Percentiles rank a stretch among this genome's conserved stretches.
These are phyloP conservation scores for Leptopilina drosophilae DNA, from an alignment of 2,888 invertebrate species.

Conservation along the genomic window DNA sequence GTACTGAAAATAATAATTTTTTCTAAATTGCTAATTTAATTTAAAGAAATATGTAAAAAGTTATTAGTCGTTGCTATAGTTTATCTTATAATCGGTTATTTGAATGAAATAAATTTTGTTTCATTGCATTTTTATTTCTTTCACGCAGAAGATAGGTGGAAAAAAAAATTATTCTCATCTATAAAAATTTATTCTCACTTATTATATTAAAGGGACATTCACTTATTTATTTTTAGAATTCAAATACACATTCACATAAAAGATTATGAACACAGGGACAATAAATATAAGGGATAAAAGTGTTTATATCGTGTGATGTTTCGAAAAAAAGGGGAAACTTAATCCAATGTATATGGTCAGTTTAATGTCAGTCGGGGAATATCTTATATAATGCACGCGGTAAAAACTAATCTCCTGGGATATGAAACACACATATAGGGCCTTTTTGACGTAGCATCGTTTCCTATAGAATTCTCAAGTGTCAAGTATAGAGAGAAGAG, in stretches of 20 bases:
- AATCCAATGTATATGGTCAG: conserved; percentile 15
- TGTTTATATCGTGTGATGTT: conserved; percentile 8
- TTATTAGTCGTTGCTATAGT: too few species aligned
- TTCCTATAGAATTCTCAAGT: conserved; percentile 7
- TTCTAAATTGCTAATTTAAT: too few species aligned
- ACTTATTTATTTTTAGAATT: conserved; percentile 14
- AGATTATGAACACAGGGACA: not conserved
- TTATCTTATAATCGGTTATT: too few species aligned
- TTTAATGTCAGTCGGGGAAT: not conserved
- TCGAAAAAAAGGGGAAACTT: not conserved
- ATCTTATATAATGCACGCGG: not conserved
- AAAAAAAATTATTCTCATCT: too few species aligned
- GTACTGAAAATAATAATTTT: too few species aligned
- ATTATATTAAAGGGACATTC: too few species aligned
- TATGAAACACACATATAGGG: conserved; percentile 10
- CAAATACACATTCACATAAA: not conserved
- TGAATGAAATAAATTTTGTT: too few species aligned
- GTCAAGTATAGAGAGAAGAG: not conserved
- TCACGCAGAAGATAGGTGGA: too few species aligned
- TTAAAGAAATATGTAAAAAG: too few species aligned
- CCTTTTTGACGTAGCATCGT: not conserved
- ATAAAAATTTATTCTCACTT: too few species aligned
- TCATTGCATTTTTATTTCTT: too few species aligned
- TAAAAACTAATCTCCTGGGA: conserved; percentile 16
- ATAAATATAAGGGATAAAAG: conserved; percentile 25